Percentiles rank a stretch among this genome's conserved stretches.
phyloP scores from a whole-genome alignment of 2,113 vertebrate genomes.

The Chaetops frenatus region DNA sequence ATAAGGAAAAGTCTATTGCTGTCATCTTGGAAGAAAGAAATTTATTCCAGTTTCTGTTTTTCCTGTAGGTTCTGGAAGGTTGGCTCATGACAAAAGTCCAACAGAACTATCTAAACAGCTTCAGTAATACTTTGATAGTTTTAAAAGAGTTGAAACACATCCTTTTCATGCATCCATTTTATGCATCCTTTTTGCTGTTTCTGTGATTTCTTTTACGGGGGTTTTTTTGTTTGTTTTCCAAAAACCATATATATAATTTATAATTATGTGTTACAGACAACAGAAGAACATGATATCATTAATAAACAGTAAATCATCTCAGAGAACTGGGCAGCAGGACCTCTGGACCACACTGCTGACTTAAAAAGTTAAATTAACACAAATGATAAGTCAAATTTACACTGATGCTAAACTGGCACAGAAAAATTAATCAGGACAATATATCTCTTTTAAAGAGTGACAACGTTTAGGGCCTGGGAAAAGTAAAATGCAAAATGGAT shows the following conservation, averaged over 20 bases:
- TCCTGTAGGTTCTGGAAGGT: neutral
- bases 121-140: neutral
- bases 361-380: neutral
- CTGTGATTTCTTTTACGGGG: neutral
- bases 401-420: neutral
- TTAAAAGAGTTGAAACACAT: neutral
- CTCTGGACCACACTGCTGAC: neutral
- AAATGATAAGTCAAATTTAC: neutral
- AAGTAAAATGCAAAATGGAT: neutral
- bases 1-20: neutral
- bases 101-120: neutral
- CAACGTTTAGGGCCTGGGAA: neutral
- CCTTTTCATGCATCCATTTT: too few species aligned
- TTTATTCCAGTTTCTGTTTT: neutral
- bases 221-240: neutral
- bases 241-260: too few species aligned
- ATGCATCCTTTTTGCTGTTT: neutral
- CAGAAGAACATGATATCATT: neutral
- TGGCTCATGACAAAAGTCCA: neutral
- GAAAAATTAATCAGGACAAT: neutral
- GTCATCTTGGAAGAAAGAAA: neutral
- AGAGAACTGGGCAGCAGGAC: neutral
- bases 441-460: neutral
- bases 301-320: neutral
- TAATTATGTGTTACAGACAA: neutral